Evolutionary conservation across 2,888 invertebrate genomes (phyloP), one percentile per base, ranked within the genome.

Genomic region (Poecilus cupreus): DNA sequence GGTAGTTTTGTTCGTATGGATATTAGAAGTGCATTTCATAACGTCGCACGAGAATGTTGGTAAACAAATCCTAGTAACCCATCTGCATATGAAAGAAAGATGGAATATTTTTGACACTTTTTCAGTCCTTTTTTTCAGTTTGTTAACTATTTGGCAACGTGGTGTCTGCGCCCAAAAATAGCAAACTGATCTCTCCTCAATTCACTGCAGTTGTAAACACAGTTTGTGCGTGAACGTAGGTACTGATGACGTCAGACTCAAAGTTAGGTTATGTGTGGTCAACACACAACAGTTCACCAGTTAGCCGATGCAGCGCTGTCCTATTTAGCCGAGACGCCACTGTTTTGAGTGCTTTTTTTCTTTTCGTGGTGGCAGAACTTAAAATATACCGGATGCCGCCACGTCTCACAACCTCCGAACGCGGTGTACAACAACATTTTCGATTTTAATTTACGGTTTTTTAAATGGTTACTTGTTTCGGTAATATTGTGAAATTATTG

Each of bases 141-240:
- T 83, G 84, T 84, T 85, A 84, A 83, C 82, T 84, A 84, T 86
- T 85, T 86, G 86, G 86, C 86, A 86, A 85, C 85, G 84, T 82
- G 84, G 85, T 85, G 86, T 86, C 86, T 87, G 85, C 84, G 85
- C 85, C 85, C 86, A 85, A 85, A 86, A 86, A 86, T 86, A 87
- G 86, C 85, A 84, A 85, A 85, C 24, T 24, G 54, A 76, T 76
- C 64, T 51, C 51, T 68, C 64, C 37, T 68, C 22, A 60, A 26
- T 60, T 60, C n/a, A 60, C 24, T 60, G 60, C 64, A 68, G 37
- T 68, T 68, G 64, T 68, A 68, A 68, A 68, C 64, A 68, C n/a
- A 32, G 32, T 32, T 1, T 46, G 46, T 13, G 13, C 46, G 64
- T 68, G 20, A 68, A 68, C 64, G 64, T 37, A 68, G 64, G 37